Evolutionary conservation across 2,113 vertebrate species (phyloP).

Genomic region (Prunella himalayana): DNA sequence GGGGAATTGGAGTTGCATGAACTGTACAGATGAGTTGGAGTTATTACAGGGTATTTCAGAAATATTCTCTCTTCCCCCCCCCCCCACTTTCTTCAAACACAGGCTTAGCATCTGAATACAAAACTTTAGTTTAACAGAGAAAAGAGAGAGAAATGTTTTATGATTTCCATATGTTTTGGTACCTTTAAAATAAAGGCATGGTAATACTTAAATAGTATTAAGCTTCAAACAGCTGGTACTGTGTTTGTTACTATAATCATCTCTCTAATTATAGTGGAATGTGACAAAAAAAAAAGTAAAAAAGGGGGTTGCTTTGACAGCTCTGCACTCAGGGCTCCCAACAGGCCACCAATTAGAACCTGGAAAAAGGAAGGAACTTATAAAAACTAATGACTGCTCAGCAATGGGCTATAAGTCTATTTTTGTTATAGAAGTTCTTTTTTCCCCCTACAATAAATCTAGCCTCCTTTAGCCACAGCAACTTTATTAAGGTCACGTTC

Average conservation of each 20-base stretch:
- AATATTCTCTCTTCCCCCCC: neutral
- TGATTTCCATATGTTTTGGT: slow-evolving; percentile 63
- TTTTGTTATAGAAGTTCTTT: neutral
- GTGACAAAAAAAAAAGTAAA: slow-evolving; percentile 5
- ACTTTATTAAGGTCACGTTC: neutral
- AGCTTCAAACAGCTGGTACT: slow-evolving; percentile 77
- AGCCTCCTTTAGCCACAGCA: neutral
- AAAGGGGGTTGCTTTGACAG: slow-evolving; percentile 73
- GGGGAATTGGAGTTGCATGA: slow-evolving; percentile 8
- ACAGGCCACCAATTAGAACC: slow-evolving; percentile 50
- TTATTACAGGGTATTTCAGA: slow-evolving; percentile 40
- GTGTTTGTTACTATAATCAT: slow-evolving; percentile 79
- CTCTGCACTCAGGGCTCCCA: slow-evolving; percentile 54
- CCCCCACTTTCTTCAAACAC: neutral
- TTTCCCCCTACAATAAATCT: neutral
- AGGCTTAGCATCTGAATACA: slow-evolving; percentile 45
- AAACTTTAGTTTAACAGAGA: slow-evolving; percentile 23
- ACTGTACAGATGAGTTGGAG: slow-evolving; percentile 59
- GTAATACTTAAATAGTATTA: slow-evolving; percentile 72
- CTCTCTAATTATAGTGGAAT: slow-evolving; percentile 83
- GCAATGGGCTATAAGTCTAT: neutral
- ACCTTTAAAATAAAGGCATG: slow-evolving; percentile 58
- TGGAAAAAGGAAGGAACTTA: slow-evolving; percentile 56
- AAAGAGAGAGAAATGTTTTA: slow-evolving; percentile 52
- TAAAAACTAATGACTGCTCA: slow-evolving; percentile 27